Percentiles rank a stretch among this genome's conserved stretches.
Evolutionary conservation across 2,888 invertebrate species (phyloP).

Genomic region (Gymnosoma rotundatum): DNA sequence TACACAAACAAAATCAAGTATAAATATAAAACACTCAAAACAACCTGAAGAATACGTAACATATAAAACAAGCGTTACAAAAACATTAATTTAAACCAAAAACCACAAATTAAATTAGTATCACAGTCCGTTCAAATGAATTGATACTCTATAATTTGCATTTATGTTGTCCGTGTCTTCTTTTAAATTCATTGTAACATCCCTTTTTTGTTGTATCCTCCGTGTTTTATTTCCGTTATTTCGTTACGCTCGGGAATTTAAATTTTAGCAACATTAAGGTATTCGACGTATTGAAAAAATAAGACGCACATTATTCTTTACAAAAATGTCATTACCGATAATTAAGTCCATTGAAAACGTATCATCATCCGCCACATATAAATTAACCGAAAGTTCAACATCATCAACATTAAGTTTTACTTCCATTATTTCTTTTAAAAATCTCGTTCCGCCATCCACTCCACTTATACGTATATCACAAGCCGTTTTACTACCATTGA

Average conservation of each 20-base stretch:
- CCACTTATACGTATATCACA: slow-evolving; percentile 25
- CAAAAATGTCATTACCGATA: slow-evolving; percentile 55
- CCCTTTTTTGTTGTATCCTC: too few species aligned
- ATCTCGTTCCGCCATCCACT: slow-evolving; percentile 28
- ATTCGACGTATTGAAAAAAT: slow-evolving; percentile 13
- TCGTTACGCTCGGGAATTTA: background rate
- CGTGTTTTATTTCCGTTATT: too few species aligned
- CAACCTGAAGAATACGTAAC: too few species aligned
- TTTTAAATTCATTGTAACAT: too few species aligned
- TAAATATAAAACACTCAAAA: too few species aligned
- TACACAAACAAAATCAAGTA: too few species aligned
- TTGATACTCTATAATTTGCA: too few species aligned
- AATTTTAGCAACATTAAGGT: background rate
- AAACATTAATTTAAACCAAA: too few species aligned
- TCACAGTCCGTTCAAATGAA: too few species aligned
- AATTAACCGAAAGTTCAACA: background rate
- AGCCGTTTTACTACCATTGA: background rate
- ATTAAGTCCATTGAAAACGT: slow-evolving; percentile 51
- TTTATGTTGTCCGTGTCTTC: too few species aligned
- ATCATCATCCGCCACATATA: slow-evolving; percentile 57
- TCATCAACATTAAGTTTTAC: slow-evolving; percentile 51
- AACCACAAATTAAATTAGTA: too few species aligned
- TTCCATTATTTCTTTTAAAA: slow-evolving; percentile 31
- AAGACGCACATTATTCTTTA: background rate
- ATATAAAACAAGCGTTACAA: too few species aligned